phyloP scores from a whole-genome alignment of 30 jellyfish, hydroid and myxozoan genomes.

The Pseudorhiza aurosa region DNA sequence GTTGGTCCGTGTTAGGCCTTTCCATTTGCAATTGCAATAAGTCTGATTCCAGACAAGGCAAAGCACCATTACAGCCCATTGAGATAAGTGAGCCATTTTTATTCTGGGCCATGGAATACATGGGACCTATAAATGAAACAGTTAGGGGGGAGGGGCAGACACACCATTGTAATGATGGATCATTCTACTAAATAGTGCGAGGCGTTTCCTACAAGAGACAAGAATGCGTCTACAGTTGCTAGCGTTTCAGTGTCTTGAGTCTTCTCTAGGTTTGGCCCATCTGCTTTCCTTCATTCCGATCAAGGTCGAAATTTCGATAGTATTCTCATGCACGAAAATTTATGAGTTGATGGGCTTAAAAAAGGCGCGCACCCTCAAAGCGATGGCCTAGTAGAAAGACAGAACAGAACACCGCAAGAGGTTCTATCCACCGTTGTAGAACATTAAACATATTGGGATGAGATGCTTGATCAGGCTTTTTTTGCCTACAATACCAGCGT shows the following conservation, averaged over 20 bases:
- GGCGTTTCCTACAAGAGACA: slow-evolving; percentile 22
- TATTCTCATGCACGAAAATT: slow-evolving; percentile 35
- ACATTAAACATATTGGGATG: slow-evolving; percentile 19
- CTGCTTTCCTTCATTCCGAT: slow-evolving; percentile 37
- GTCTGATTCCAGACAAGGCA: too few species aligned
- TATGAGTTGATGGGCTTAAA: too few species aligned
- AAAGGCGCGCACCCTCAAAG: slow-evolving; percentile 36
- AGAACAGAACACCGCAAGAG: slow-evolving; percentile 7
- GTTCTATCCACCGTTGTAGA: neutral
- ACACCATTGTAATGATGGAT: slow-evolving; percentile 28
- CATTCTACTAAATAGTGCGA: slow-evolving; percentile 57
- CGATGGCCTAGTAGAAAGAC: slow-evolving; percentile 18
- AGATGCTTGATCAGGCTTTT: neutral
- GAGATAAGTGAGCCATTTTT: slow-evolving; percentile 26
- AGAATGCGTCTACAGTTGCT: slow-evolving; percentile 36
- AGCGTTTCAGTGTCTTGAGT: slow-evolving; percentile 12
- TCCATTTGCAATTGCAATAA: neutral
- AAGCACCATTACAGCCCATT: neutral
- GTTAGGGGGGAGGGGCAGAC: slow-evolving; percentile 19
- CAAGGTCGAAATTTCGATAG: slow-evolving; percentile 26
- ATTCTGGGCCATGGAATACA: too few species aligned
- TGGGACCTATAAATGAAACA: slow-evolving; percentile 29
- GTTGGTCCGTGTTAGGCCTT: too few species aligned
- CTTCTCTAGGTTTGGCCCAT: slow-evolving; percentile 11
- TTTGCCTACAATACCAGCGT: too few species aligned